Evolutionary conservation across 2,888 invertebrate genomes (phyloP), one percentile per base, ranked within the genome.

Genomic region (Trichacis sp.): DNA sequence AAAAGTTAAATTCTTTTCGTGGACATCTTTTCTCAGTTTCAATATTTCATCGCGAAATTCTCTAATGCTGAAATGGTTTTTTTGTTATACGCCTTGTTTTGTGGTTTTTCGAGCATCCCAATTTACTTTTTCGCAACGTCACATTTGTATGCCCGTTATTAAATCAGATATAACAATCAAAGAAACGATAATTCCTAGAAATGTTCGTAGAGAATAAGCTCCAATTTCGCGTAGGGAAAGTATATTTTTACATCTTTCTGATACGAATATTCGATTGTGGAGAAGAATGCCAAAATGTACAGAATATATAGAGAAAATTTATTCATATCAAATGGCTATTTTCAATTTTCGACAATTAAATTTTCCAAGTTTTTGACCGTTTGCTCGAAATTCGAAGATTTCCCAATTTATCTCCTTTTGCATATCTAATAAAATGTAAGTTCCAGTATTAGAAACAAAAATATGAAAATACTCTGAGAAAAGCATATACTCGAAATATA

Each of bases 171-270:
- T n/a, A 11, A n/a, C 9, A 6, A 33, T 33, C 33, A 33, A 19
- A 43, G n/a, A 6, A 12, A 14, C 14, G 12, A 57, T 33, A n/a
- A 46, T 60, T 53, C 38, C n/a, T 43, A 59, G 51, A 24, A 38
- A 53, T 58, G 29, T 62, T n/a, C n/a, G 36, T 14, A 48, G 19
- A 42, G 45, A 50, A 52, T 14, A 15, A 40, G 51, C 51, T 52
- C 40, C 55, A 53, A 6, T 45, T 53, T 55, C 48, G 52, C 56
- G 24, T 24, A 24, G 54, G 50, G n/a, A 33, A 49, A 54, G 47
- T 65, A 61, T 61, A 65, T 65, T 65, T 65, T 65, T 65, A 47
- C 65, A 65, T 46, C 47, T 33, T 51, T 53, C 24, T 36, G 15
- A 3, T 40, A 40, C 14, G 17, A 19, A 9, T 43, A 18, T 43